Base-by-base conservation (phyloP, 1,140 invertebrate species). In the Drosophila nigrodunni region DNA sequence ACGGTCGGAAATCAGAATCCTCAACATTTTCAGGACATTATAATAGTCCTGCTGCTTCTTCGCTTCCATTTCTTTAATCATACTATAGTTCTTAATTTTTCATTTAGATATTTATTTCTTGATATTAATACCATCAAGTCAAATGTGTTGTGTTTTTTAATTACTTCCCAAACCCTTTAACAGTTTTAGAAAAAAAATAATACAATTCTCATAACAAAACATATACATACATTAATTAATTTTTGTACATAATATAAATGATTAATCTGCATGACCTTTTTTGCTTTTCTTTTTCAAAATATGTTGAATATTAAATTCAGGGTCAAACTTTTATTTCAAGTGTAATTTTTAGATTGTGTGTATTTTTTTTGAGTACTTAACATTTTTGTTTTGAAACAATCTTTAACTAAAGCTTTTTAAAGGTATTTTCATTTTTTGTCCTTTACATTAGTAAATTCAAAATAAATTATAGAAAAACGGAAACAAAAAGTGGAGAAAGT, bases 161-260 rank as follows among this genome's bases (percentile, higher is more conserved):
- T 73, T 68, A 55, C 66, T 74, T 69, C 65, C 71, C 71, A 69
- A 69, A 43, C 61, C 78, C 39, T 77, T 80, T 77, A 62, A 72
- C 37, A 77, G 55, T 37, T 74, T 77, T 68, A 54, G 57, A 65
- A 58, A 50, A 25, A 55, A 81, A 61, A 78, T 74, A 35, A 71
- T 76, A 64, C 60, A 76, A 39, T 71, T 64, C 35, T 43, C 54
- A 60, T 76, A 76, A 72, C 74, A 76, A 30, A 30, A 65, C 50
- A 75, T 64, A 58, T 41, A 57, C 54, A 57, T 64, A 59, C 59
- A 75, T 74, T 71, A 55, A 64, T 75, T 64, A 72, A 54, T 60
- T 62, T 75, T 64, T 71, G 58, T 64, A 70, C 66, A 71, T 59
- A 65, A 71, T 71, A 68, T 41, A 54, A 21, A 43, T 75, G 58